phyloP scores from a whole-genome alignment of 30 jellyfish, hydroid and myxozoan species.

The Mastigias papua region DNA sequence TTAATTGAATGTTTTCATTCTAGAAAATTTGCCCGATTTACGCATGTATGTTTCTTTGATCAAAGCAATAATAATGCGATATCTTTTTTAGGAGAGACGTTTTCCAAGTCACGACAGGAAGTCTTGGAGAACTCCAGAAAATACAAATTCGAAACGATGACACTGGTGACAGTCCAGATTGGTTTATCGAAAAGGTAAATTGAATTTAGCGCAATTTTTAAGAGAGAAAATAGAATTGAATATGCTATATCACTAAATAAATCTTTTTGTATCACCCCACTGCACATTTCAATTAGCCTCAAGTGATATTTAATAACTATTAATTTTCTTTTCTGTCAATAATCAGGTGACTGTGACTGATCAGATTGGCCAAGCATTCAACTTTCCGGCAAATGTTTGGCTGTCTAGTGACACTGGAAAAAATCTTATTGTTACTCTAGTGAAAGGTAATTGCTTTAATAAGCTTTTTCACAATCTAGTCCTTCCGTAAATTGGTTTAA shows the following conservation, averaged over 20 bases:
- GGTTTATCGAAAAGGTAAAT: slow-evolving; percentile 90
- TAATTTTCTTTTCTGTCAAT: background rate
- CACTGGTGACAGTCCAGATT: slow-evolving; percentile 94
- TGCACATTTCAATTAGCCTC: too few relatives aligned
- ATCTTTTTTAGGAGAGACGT: slow-evolving; percentile 81
- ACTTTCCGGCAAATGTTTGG: slow-evolving; percentile 97
- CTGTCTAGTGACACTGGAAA: slow-evolving; percentile 96
- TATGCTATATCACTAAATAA: too few relatives aligned
- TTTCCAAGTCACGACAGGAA: slow-evolving; percentile 90
- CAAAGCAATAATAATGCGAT: background rate
- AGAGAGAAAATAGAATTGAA: too few relatives aligned
- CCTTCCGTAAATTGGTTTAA: too few relatives aligned
- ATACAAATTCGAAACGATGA: slow-evolving; percentile 84
- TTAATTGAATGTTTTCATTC: too few relatives aligned
- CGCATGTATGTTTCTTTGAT: too few relatives aligned
- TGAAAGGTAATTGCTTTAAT: slow-evolving; percentile 82
- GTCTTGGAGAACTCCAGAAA: slow-evolving; percentile 86
- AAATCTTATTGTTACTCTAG: slow-evolving; percentile 65
- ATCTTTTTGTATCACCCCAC: too few relatives aligned
- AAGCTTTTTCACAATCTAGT: too few relatives aligned
- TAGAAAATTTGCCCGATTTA: too few relatives aligned
- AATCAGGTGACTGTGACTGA: slow-evolving; percentile 78
- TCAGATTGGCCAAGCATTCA: slow-evolving; percentile 73
- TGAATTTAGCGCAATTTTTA: background rate
- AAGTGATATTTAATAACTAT: background rate